Evolutionary conservation across 2,888 invertebrate genomes (phyloP), one percentile per base, ranked within the genome.

Genomic region (Nasonia oneida): DNA sequence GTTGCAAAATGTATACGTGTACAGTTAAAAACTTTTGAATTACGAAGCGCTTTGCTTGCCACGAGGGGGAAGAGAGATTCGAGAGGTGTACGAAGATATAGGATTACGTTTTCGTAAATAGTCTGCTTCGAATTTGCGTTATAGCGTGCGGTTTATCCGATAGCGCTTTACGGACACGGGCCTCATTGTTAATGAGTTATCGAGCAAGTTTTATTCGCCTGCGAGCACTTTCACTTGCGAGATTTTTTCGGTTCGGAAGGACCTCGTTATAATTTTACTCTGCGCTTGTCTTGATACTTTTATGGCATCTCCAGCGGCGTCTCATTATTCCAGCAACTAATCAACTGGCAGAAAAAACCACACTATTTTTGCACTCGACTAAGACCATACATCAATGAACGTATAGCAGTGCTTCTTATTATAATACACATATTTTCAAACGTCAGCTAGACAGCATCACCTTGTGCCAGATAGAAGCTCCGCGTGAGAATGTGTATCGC

Each of bases 401-500:
- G n/a, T 37, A 18, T 23, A 2, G 1, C 2, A 15, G 10, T 78
- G 47, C 12, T 70, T 53, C 37, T 74, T 76, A 67, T 76, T 64
- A 70, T 70, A 37, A 70, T 37, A 70, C 39, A n/a, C 6, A 42
- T 42, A 23, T 73, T 73, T 70, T 18, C 39, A 73, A 73, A n/a
- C n/a, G 12, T 4, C 23, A 71, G n/a, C n/a, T n/a, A 23, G 18
- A 23, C 15, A 83, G 8, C 64, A 70, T 77, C 33, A 64, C 83
- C 83, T 78, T 78, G 83, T 83, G n/a, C 73, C 37, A 78, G 15
- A 83, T 83, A n/a, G 37, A 70, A 57, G 14, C 23, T 76, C 37
- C 23, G 15, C 37, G 71, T 37, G 61, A 78, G 73, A 78, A 57
- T 47, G 70, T n/a, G 57, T 47, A 37, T 37, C 3, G 29, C 47